Conservation (phyloP, 2,888 invertebrate species). For the Drosophila hamatofila region DNA sequence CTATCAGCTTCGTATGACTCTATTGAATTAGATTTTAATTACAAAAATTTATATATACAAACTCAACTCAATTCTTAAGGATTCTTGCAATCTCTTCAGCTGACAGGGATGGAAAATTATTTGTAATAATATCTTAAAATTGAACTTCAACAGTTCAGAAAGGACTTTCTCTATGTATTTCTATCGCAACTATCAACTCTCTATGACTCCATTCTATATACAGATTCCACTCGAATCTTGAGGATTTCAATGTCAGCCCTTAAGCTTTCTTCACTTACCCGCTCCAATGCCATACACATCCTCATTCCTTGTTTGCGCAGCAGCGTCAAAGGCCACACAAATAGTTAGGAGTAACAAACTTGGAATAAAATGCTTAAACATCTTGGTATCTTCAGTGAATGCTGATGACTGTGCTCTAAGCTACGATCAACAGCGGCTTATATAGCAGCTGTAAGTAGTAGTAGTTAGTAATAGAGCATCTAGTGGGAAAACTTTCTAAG, state of each 20-base stretch:
- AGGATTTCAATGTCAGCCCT: neutral
- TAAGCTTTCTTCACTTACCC: conserved; percentile 4
- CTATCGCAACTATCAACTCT: too few species aligned
- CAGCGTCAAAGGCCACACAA: conserved; percentile 22
- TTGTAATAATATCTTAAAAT: too few species aligned
- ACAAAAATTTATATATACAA: too few species aligned
- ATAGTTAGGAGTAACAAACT: conserved; percentile 25
- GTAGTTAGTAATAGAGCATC: neutral
- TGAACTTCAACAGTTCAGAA: too few species aligned
- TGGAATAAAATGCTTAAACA: conserved; percentile 35
- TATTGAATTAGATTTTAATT: too few species aligned
- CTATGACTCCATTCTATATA: too few species aligned
- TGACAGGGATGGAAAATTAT: too few species aligned
- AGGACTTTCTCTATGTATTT: too few species aligned
- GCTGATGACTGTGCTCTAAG: conserved; percentile 51
- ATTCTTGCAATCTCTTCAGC: too few species aligned
- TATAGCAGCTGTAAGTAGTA: conserved; percentile 40
- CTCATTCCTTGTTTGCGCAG: neutral
- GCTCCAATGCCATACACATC: neutral
- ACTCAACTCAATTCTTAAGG: too few species aligned
- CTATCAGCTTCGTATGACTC: too few species aligned
- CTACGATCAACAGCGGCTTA: conserved; percentile 24
- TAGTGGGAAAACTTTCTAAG: conserved; percentile 10
- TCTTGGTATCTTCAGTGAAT: conserved; percentile 32
- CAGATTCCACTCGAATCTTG: neutral